Evolutionary conservation across 2,113 vertebrate genomes (phyloP), one percentile per base, ranked within the genome.

Genomic region (Piprites chloris): DNA sequence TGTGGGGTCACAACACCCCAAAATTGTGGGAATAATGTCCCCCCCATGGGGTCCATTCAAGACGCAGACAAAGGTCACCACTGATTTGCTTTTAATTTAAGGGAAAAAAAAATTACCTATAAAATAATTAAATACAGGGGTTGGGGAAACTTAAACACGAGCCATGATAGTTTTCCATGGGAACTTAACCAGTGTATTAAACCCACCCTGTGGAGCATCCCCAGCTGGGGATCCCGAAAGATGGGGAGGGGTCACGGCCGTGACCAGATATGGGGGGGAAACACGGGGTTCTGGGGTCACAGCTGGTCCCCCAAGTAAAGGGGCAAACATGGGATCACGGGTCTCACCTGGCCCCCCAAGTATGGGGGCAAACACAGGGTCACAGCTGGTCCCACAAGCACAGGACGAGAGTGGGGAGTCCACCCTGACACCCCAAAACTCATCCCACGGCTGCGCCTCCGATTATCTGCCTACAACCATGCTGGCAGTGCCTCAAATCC

Each of bases 381-480:
- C 4, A 0, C 1, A 1, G 27, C 11, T 2, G 47, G 62, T 8
- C 55, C 84, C 76, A 33, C 12, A 4, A 20, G 6, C 3, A 3
- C 9, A 2, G 0, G 2, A 39, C 49, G 47, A 74, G n/a, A 15
- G 4, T 8, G 5, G 62, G 26, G 63, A 35, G 13, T 9, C 3
- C 1, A 4, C 12, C 28, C 8, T 0, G 2, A 11, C 1, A 1
- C 50, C 46, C 86, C 27, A 5, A 20, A n/a, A 42, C 39, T 35
- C 62, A 32, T 18, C 35, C 4, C 55, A 5, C 0, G 0, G 6
- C 50, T 3, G 22, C 1, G 0, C 33, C 37, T 41, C 83, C 1
- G 1, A 5, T 19, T 9, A 9, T 68, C 33, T 4, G 0, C 58
- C 28, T 28, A 2, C 42, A 80, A 35, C 24, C 59, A 28, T 3